Base-by-base conservation (phyloP, 1,140 invertebrate species). In the Pseudomyrmex cubaensis region DNA sequence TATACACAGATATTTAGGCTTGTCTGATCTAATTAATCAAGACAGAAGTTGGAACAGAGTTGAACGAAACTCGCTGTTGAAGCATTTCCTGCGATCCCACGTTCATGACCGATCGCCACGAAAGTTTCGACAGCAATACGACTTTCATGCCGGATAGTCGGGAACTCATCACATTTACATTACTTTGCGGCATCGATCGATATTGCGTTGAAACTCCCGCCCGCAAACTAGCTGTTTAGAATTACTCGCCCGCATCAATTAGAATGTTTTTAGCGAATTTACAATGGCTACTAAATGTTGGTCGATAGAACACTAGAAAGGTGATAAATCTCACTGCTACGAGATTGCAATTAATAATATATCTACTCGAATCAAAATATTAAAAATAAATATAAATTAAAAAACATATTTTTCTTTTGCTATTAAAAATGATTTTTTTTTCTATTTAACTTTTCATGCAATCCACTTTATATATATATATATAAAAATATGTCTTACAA, bases 51-150 rank as follows among this genome's bases (percentile, higher is more conserved):
- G n/a, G 57, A 62, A 35, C 54, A 59, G 61, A 80, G 76, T 80
- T 72, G 54, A 80, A 59, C 56, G 76, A 35, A 80, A 80, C 50
- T 77, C 48, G 46, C 44, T n/a, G 17, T 13, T 56, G 54, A 80
- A 59, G 44, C 66, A 70, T 50, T 59, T 15, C 22, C 54, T 12
- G n/a, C 54, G 66, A 70, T 80, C 20, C 15, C 56, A 70, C 66
- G 56, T 80, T 70, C 76, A 80, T 80, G 76, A 80, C 66, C 66
- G 76, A 80, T 80, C 54, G 66, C 76, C 76, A 50, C 44, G 46
- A 80, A 80, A 80, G 76, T 80, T 80, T 72, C 54, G 76, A 80
- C 76, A 80, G 66, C 56, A 46, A 80, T 70, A 80, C 66, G 76
- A 80, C 76, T 80, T 80, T 61, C 76, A 50, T 20, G 25, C 52